Conservation (phyloP, 1,140 invertebrate species). For the Bathynomus jamesi region DNA sequence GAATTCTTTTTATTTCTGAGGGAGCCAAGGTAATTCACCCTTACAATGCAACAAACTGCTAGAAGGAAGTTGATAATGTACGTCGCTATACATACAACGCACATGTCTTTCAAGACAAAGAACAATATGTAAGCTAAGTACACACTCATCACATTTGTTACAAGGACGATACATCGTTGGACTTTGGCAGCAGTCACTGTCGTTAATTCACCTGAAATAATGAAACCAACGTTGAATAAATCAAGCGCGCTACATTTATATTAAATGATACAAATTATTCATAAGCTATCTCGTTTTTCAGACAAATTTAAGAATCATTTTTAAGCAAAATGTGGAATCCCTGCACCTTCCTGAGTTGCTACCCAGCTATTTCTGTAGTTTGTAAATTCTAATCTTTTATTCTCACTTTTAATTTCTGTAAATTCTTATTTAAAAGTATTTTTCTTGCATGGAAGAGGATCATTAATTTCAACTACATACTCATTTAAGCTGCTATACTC, state of each 20-base stretch:
- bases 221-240: background rate
- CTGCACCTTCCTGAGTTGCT: background rate
- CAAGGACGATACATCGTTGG: background rate
- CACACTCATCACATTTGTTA: background rate
- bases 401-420: too few relatives aligned
- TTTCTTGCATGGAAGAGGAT: too few relatives aligned
- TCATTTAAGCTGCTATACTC: too few relatives aligned
- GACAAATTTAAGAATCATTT: background rate
- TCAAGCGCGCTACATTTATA: background rate
- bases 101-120: background rate
- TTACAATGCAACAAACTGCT: background rate
- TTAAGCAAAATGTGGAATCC: background rate
- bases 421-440: too few relatives aligned
- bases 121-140: background rate
- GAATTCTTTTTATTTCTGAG: too few relatives aligned
- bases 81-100: background rate
- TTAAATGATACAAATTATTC: background rate
- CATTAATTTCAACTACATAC: too few relatives aligned
- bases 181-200: background rate
- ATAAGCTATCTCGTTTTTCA: background rate
- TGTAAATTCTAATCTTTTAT: background rate
- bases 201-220: background rate
- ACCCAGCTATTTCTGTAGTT: background rate
- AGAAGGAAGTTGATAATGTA: background rate
- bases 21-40: background rate